A percentile compares a stretch with the other conserved stretches of the same genome.
These are phyloP conservation scores for Linepithema humile DNA, from an alignment of 1,140 invertebrate genomes.

Conservation along the genomic window DNA sequence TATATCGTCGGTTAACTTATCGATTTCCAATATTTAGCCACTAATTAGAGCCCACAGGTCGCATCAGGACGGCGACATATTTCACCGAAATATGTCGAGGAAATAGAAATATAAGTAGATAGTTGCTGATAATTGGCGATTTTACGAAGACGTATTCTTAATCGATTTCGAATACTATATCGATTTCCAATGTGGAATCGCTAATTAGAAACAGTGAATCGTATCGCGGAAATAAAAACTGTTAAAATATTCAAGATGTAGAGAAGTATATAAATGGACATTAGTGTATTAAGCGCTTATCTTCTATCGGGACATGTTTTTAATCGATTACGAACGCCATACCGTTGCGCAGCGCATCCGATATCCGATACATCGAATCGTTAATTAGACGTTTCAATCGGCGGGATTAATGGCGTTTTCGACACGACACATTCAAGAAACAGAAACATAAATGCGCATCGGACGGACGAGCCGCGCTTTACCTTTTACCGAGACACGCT, in stretches of 20 bases:
- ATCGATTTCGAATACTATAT: background rate
- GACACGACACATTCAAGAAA: slow-evolving; percentile 18
- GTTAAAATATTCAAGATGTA: background rate
- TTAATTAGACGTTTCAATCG: slow-evolving; percentile 9
- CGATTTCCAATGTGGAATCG: background rate
- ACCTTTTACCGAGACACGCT: slow-evolving; percentile 50
- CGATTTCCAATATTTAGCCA: slow-evolving; percentile 31
- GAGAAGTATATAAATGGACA: background rate
- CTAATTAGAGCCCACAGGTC: slow-evolving; percentile 33
- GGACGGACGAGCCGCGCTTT: slow-evolving; percentile 10
- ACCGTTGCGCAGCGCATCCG: background rate
- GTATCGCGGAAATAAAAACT: background rate
- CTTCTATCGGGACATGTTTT: background rate
- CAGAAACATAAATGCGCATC: slow-evolving; percentile 24
- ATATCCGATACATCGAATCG: slow-evolving; percentile 19
- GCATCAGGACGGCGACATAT: background rate
- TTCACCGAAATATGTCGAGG: background rate
- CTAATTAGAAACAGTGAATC: slow-evolving; percentile 6
- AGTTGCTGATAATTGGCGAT: background rate
- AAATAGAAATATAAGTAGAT: slow-evolving; percentile 19
- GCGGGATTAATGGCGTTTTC: slow-evolving; percentile 18
- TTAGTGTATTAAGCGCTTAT: slow-evolving; percentile 26
- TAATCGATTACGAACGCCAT: background rate
- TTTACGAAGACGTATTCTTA: slow-evolving; percentile 7
- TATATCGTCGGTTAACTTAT: slow-evolving; percentile 13